These are phyloP conservation scores for Mythimna loreyi DNA, from an alignment of 2,888 invertebrate genomes.

Conservation along the genomic window DNA sequence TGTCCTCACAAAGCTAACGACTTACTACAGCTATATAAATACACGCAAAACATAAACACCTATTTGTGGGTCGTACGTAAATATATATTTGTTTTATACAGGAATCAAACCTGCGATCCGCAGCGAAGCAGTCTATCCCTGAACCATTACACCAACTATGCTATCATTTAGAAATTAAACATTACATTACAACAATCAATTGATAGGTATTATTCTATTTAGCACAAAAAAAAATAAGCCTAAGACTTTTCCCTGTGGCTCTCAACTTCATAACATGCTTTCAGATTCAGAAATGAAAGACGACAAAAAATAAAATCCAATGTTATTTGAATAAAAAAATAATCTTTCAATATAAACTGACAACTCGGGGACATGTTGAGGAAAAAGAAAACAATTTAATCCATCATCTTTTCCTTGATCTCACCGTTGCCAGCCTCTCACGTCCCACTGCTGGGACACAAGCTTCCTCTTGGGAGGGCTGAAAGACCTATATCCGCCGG, in stretches of 20 bases:
- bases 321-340: not conserved
- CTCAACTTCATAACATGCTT: not conserved
- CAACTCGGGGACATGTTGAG: conserved; percentile 10
- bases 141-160: too few species aligned
- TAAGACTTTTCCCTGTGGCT: not conserved
- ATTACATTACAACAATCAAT: too few species aligned
- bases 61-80: too few species aligned
- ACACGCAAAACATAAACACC: too few species aligned
- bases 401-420: not conserved
- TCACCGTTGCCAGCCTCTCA: not conserved
- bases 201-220: not conserved
- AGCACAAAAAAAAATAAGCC: not conserved
- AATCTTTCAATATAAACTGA: not conserved
- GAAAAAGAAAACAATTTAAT: conserved; percentile 16
- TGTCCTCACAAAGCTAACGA: too few species aligned
- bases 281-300: not conserved
- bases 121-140: too few species aligned
- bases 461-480: not conserved
- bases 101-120: too few species aligned
- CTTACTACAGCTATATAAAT: too few species aligned
- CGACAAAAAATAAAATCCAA: not conserved
- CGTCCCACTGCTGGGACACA: not conserved
- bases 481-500: too few species aligned
- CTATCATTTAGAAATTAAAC: not conserved
- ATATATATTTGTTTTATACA: too few species aligned